A percentile compares a stretch with the other conserved stretches of the same genome.
phyloP scores from a whole-genome alignment of 2,113 vertebrate species.

The Lophochroa leadbeateri region DNA sequence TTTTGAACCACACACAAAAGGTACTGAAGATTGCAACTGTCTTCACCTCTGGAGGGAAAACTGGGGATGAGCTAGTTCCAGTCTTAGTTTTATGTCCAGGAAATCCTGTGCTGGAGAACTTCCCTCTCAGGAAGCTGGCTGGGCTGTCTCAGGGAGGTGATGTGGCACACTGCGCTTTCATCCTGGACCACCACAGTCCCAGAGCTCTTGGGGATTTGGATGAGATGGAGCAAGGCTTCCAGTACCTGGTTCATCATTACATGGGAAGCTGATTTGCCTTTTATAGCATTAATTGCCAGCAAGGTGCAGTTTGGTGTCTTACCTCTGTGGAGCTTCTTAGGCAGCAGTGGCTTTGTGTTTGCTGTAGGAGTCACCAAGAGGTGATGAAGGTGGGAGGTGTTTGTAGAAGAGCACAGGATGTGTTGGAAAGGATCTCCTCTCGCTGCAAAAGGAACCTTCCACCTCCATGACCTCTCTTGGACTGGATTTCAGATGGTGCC shows the following conservation, averaged over 20 bases:
- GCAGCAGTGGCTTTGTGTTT: not conserved
- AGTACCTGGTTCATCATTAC: fast-evolving
- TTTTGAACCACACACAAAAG: not conserved
- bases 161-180: not conserved
- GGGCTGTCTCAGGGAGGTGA: not conserved
- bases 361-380: not conserved
- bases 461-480: not conserved
- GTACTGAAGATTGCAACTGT: not conserved
- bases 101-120: not conserved
- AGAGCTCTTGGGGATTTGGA: not conserved
- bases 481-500: not conserved
- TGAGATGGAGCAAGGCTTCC: not conserved
- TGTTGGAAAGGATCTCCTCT: not conserved
- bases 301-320: not conserved
- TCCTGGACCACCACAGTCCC: not conserved
- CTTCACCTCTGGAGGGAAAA: not conserved
- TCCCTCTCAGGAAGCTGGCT: not conserved
- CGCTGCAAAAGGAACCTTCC: not conserved
- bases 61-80: not conserved
- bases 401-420: not conserved
- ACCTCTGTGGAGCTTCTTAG: not conserved
- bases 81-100: not conserved
- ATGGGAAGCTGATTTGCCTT: not conserved
- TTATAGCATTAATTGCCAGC: fast-evolving
- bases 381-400: not conserved